phyloP scores from a whole-genome alignment of 2,113 vertebrate genomes.

The Cephalophus harveyi region DNA sequence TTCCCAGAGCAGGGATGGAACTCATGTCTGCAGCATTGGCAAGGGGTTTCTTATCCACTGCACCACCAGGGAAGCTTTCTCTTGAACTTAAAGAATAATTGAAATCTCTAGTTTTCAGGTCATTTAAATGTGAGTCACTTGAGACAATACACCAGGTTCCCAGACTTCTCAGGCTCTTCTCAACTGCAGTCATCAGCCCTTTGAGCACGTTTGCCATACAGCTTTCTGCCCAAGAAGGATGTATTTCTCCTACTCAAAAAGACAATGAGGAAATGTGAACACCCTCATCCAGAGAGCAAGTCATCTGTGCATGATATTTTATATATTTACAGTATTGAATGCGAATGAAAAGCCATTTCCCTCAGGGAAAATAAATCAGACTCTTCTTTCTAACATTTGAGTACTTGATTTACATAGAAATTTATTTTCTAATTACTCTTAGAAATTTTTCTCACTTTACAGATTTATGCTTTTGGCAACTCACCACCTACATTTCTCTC shows the following conservation, averaged over 20 bases:
- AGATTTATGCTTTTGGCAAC: neutral
- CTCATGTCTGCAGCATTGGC: neutral
- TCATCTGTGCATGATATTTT: neutral
- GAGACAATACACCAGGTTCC: neutral
- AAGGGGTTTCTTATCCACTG: neutral
- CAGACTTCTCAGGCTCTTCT: neutral
- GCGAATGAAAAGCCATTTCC: conserved; percentile 21
- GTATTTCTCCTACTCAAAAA: neutral
- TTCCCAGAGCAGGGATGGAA: neutral
- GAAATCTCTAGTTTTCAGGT: neutral
- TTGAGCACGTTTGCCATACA: neutral
- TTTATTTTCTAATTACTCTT: conserved; percentile 15
- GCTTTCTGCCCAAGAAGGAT: neutral
- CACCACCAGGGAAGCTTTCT: neutral
- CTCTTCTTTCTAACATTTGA: neutral
- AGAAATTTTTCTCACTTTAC: neutral
- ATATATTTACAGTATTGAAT: neutral
- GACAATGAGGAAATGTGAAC: neutral
- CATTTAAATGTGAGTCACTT: neutral
- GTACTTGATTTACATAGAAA: neutral
- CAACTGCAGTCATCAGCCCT: neutral
- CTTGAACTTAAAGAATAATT: neutral
- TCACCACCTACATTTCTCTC: neutral
- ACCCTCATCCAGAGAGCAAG: neutral
- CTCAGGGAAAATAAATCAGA: neutral